Base-by-base conservation (phyloP, 1,140 invertebrate species). In the Drosophila pectinifera region DNA sequence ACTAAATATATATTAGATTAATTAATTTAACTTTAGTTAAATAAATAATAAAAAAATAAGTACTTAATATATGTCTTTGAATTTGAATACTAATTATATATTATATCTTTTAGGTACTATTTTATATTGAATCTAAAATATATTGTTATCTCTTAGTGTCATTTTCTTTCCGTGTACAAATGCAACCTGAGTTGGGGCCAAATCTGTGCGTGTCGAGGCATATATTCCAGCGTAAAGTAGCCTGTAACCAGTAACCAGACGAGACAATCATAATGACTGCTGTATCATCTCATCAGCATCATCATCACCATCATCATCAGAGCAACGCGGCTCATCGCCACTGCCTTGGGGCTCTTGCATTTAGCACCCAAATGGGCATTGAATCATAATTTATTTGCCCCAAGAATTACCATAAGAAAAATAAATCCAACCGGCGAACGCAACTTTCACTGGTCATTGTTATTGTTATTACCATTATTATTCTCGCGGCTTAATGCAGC, bases 401-500 rank as follows among this genome's bases (percentile, higher is more conserved):
- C 42, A 62, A 75, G 73, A 78, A 84, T 88, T 89, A 80, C 54
- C 83, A 88, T 86, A 79, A 53, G 49, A 53, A 36, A 68, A 48
- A 67, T 39, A 59, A 51, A 65, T 16, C 16, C 22, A 54, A 78
- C 39, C 28, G 36, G 8, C 78, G 43, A 20, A 41, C 31, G 24
- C 39, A 83, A 89, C 83, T 88, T 88, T 88, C 84, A 80, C 83
- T 83, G 64, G 34, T 82, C 79, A 82, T 64, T 77, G 79, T 81
- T 75, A 41, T 64, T 65, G 58, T 46, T 74, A 65, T 70, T 69
- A 70, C 63, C 41, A 53, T 43, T 81, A 59, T 41, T 58, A 57
- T 58, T 56, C 45, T 51, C 26, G 53, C 36, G 41, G n/a, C 62
- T 51, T 68, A 68, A 80, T 81, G 78, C 64, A 81, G 78, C 46